Conservation (phyloP, 2,113 vertebrate species). For the Alexandromys fortis region DNA sequence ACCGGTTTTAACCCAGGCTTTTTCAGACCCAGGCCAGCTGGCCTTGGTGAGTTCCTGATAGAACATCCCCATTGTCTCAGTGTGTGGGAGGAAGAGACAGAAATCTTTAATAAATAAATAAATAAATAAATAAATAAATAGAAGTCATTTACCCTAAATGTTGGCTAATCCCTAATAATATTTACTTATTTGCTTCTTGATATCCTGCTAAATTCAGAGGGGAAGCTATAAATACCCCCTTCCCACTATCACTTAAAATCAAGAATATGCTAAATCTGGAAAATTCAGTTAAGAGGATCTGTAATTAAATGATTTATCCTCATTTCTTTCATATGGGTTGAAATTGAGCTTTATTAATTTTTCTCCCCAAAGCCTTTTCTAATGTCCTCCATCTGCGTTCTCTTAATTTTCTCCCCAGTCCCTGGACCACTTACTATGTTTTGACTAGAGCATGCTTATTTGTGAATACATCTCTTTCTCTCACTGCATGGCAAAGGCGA, state of each 20-base stretch:
- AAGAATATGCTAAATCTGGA: constrained; percentile 55
- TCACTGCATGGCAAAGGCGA: background rate
- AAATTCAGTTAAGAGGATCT: constrained; percentile 15
- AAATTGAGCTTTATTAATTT: constrained; percentile 37
- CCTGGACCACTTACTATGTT: constrained; percentile 25
- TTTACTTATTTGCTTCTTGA: background rate
- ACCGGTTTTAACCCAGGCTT: too few species aligned
- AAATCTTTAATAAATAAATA: too few species aligned
- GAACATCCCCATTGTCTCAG: too few species aligned
- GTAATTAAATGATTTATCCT: background rate
- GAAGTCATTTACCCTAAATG: background rate
- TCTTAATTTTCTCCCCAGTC: background rate
- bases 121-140: too few species aligned
- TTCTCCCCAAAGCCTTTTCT: constrained; percentile 2
- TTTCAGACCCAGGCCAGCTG: too few species aligned
- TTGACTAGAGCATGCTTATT: constrained; percentile 12
- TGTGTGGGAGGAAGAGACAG: too few species aligned
- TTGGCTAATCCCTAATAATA: background rate
- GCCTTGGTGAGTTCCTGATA: too few species aligned
- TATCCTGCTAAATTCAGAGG: constrained; percentile 21
- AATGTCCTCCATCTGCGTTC: constrained; percentile 8
- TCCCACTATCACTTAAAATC: constrained; percentile 12
- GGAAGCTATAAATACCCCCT: background rate
- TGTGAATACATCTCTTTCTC: constrained; percentile 38
- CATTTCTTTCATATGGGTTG: constrained; percentile 44